Evolutionary conservation across 2,888 invertebrate genomes (phyloP).

Genomic region (Polyommatus iphigenia): DNA sequence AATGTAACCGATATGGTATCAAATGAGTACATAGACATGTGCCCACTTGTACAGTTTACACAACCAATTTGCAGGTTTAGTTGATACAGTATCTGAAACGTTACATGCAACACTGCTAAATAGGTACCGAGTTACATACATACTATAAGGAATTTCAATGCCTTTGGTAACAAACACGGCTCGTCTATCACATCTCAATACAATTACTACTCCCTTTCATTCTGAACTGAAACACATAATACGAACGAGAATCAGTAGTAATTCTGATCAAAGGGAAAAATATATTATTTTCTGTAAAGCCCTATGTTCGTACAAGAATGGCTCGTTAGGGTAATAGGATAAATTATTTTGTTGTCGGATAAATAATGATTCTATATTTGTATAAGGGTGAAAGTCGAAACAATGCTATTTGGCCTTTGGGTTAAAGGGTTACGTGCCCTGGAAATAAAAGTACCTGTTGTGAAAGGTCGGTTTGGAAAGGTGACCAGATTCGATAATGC

Average conservation of each 20-base stretch:
- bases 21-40: too few species aligned
- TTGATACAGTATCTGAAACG: too few species aligned
- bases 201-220: background rate
- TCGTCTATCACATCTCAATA: background rate
- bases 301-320: background rate
- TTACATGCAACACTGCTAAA: too few species aligned
- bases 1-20: too few species aligned
- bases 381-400: conserved; percentile 1
- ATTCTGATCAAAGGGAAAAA: background rate
- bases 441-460: conserved; percentile 3
- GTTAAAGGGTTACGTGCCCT: conserved; percentile 19
- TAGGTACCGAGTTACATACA: too few species aligned
- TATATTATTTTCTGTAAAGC: background rate
- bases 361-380: conserved; percentile 14
- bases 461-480: background rate
- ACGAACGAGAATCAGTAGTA: background rate
- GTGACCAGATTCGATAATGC: background rate
- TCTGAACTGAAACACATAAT: background rate
- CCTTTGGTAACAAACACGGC: too few species aligned
- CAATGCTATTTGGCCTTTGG: background rate
- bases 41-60: too few species aligned
- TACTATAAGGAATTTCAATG: too few species aligned
- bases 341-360: conserved; percentile 4
- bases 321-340: background rate
- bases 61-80: too few species aligned